phyloP scores from a whole-genome alignment of 2,888 invertebrate genomes.

The Drepanosiphum platanoidis region DNA sequence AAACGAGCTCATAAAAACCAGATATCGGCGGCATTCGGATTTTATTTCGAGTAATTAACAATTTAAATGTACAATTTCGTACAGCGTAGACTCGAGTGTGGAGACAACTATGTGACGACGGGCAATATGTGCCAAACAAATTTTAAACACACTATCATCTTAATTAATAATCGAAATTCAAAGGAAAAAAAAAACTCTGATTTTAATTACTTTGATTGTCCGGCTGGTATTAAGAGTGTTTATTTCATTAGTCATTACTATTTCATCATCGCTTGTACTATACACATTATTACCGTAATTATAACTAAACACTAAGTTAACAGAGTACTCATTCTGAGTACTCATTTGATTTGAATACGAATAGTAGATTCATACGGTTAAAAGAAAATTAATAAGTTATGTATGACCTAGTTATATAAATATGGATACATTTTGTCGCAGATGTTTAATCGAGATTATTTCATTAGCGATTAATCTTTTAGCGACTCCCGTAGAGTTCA shows the following conservation, averaged over 20 bases:
- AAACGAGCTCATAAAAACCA: constrained; percentile 35
- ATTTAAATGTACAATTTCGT: not conserved
- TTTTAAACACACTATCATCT: constrained; percentile 20
- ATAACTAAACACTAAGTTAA: too few relatives aligned
- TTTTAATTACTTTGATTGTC: constrained; percentile 42
- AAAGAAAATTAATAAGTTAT: too few relatives aligned
- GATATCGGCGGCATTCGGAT: constrained; percentile 33
- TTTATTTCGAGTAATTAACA: constrained; percentile 34
- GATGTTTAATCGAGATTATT: not conserved
- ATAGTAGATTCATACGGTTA: not conserved
- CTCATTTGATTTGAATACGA: constrained; percentile 4
- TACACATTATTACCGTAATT: too few relatives aligned
- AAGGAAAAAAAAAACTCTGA: constrained; percentile 11
- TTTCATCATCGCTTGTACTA: not conserved
- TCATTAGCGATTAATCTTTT: not conserved
- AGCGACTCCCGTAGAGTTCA: not conserved
- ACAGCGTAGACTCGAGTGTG: too few relatives aligned
- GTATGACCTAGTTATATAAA: not conserved
- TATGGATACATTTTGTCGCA: not conserved
- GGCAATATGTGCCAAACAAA: not conserved
- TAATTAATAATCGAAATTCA: constrained; percentile 12
- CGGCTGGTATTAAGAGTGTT: not conserved
- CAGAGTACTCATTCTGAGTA: not conserved
- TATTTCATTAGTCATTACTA: constrained; percentile 13
- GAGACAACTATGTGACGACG: not conserved